Evolutionary conservation across 2,113 vertebrate species (phyloP).

Genomic region (Megaceryle torquata): DNA sequence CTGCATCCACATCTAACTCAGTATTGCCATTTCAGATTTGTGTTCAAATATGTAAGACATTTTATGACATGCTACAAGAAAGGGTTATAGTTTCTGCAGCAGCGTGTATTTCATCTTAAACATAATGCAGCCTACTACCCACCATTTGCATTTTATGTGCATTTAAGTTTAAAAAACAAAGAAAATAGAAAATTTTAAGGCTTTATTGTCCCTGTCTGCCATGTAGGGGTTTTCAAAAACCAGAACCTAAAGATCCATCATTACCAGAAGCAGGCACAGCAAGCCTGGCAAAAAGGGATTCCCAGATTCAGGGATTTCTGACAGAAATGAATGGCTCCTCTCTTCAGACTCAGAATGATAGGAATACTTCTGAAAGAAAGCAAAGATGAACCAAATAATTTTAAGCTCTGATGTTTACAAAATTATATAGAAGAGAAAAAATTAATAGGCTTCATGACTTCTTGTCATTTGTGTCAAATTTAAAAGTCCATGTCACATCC

Average conservation of each 20-base stretch:
- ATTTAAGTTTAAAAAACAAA: background rate
- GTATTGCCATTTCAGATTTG: conserved; percentile 22
- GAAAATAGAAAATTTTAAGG: background rate
- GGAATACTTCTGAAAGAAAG: background rate
- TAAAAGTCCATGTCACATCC: background rate
- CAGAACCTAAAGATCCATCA: background rate
- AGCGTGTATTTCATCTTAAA: background rate
- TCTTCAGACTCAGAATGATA: background rate
- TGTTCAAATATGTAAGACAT: conserved; percentile 11
- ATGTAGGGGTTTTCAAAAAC: background rate
- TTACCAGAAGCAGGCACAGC: background rate
- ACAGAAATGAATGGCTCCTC: background rate
- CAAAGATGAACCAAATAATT: background rate
- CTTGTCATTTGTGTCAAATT: background rate
- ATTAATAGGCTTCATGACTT: background rate
- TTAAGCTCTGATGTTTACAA: background rate
- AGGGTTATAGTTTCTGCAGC: background rate
- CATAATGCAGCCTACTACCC: background rate
- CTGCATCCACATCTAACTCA: background rate
- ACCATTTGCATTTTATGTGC: background rate
- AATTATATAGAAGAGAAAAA: background rate
- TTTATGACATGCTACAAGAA: background rate
- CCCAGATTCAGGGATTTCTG: background rate
- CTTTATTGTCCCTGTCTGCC: background rate
- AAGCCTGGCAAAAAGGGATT: background rate